Base-by-base conservation (phyloP, 2,888 invertebrate species). In the Dasypogon diadema region DNA sequence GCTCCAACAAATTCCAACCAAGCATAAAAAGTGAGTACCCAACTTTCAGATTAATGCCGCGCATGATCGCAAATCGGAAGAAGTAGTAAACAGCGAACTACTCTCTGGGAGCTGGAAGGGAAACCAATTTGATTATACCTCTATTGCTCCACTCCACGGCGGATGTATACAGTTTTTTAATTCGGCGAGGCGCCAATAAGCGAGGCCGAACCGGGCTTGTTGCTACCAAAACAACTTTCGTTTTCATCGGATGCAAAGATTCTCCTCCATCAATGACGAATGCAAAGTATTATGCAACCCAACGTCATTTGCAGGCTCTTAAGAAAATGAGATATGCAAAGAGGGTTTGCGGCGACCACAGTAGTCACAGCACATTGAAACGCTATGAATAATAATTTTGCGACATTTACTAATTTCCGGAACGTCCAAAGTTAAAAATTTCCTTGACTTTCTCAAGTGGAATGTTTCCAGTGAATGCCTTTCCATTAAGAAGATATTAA, bases 191-290 rank as follows among this genome's bases (percentile, higher is more conserved):
- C 54, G 22, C 54, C 54, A 21, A n/a, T n/a, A n/a, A 5, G 18
- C 12, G 1, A 12, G n/a, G 8, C 30, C 42, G 12, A 42, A 12
- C 21, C 5, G 54, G 6, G 18, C 21, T 22, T 70, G 54, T 37
- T 51, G 24, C 12, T 54, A 22, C 63, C 22, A 30, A 70, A 70
- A 70, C 70, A 54, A 70, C 70, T 70, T 70, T 70, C 70, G 34
- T 46, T 70, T 70, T 70, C 54, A 10, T 12, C 34, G 1, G n/a
- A 37, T 22, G 34, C 1, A 3, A 16, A 48, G 34, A 21, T 21
- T 18, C 51, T 54, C 70, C 26, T 24, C 48, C 24, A 48, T 18
- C n/a, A n/a, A n/a, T n/a, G 48, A 48, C 12, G n/a, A n/a, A n/a
- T 14, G 48, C n/a, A 18, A 54, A 12, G 30, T 46, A 21, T 65